A percentile compares a stretch with the other conserved stretches of the same genome.
Evolutionary conservation across 2,797 vertebrate genomes (phyloP).

Genomic region (Gallinago stenura): DNA sequence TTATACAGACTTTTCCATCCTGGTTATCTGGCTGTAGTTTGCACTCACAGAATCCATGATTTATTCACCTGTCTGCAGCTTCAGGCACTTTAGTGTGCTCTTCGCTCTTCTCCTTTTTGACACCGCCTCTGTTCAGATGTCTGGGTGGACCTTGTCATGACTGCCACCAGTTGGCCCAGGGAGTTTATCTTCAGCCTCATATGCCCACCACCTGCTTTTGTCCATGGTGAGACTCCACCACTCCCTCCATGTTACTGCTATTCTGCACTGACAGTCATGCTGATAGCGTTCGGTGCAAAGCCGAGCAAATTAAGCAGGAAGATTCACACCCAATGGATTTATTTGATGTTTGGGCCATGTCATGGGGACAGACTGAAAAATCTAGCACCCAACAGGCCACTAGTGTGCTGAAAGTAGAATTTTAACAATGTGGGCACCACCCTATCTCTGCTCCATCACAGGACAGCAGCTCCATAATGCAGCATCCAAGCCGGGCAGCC

Average conservation of each 20-base stretch:
- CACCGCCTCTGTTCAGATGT: not conserved
- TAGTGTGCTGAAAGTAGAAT: not conserved
- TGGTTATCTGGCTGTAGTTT: not conserved
- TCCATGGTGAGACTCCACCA: not conserved
- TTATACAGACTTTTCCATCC: not conserved
- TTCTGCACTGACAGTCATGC: not conserved
- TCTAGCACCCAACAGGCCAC: not conserved
- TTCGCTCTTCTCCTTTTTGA: not conserved
- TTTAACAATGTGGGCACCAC: not conserved
- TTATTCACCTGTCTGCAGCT: not conserved
- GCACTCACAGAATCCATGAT: not conserved
- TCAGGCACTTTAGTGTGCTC: not conserved
- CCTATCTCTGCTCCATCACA: not conserved
- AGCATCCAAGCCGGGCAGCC: not conserved
- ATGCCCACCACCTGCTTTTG: not conserved
- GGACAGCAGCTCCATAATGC: not conserved
- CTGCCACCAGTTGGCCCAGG: fast-evolving
- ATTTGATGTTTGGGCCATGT: not conserved
- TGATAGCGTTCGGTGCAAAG: not conserved
- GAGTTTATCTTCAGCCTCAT: not conserved
- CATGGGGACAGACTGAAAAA: not conserved
- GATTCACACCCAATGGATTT: not conserved
- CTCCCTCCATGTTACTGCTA: not conserved
- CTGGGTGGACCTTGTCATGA: not conserved
- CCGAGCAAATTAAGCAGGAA: not conserved